Evolutionary conservation across 2,888 invertebrate genomes (phyloP).

Genomic region (Neoitamus cyanurus): DNA sequence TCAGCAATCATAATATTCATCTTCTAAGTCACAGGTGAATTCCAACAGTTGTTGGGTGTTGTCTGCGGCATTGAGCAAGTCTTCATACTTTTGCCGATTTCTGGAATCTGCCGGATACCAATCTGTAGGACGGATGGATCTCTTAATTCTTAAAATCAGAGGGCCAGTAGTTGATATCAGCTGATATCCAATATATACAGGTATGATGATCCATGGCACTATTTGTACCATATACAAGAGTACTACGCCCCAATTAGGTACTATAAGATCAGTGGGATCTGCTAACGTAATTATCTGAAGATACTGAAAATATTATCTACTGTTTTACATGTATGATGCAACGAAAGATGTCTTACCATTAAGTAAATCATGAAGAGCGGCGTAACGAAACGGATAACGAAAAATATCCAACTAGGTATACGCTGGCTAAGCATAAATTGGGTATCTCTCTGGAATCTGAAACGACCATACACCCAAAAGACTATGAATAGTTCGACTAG

Average conservation of each 20-base stretch:
- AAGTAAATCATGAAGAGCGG: conserved; percentile 58
- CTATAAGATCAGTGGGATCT: neutral
- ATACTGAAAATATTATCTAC: neutral
- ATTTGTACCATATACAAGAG: conserved; percentile 52
- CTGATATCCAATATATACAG: conserved; percentile 58
- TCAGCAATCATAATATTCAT: neutral
- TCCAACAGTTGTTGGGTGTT: conserved; percentile 60
- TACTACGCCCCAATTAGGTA: neutral
- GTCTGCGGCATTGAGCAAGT: conserved; percentile 59
- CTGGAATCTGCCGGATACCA: conserved; percentile 62
- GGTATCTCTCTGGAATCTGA: conserved; percentile 74
- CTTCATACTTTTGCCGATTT: conserved; percentile 61
- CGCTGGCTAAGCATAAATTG: conserved; percentile 76
- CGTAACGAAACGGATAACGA: conserved; percentile 60
- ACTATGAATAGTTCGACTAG: conserved; percentile 83
- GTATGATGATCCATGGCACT: conserved; percentile 59
- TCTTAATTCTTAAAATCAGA: conserved; percentile 57
- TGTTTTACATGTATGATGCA: neutral
- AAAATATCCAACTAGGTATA: conserved; percentile 66
- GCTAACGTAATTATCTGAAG: neutral
- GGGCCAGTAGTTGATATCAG: conserved; percentile 58
- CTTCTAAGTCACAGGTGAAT: conserved; percentile 45
- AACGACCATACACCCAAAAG: conserved; percentile 83
- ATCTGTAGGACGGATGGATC: conserved; percentile 61
- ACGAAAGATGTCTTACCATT: conserved; percentile 54